phyloP scores from a whole-genome alignment of 2,888 invertebrate species.

The Allygus modestus region DNA sequence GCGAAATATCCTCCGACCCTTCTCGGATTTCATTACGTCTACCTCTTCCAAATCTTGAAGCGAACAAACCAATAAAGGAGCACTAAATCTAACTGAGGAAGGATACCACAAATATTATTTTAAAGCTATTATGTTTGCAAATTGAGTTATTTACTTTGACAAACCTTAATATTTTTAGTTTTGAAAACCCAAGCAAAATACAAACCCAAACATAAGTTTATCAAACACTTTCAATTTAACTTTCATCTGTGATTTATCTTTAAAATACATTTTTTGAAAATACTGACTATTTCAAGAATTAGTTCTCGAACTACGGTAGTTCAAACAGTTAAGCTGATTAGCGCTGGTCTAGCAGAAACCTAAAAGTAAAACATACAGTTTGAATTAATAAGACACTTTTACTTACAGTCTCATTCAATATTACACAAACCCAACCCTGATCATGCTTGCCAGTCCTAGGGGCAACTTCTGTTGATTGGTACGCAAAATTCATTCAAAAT shows the following conservation, averaged over 20 bases:
- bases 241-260: background rate
- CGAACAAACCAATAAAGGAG: background rate
- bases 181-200: slow-evolving; percentile 25
- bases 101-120: background rate
- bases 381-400: slow-evolving; percentile 3
- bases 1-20: slow-evolving; percentile 20
- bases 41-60: background rate
- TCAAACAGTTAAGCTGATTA: slow-evolving; percentile 2
- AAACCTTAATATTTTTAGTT: slow-evolving; percentile 29
- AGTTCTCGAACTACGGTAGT: background rate
- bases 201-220: slow-evolving; percentile 24
- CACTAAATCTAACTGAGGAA: background rate
- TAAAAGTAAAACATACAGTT: slow-evolving; percentile 43
- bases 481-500: background rate
- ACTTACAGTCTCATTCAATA: background rate
- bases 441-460: slow-evolving; percentile 9
- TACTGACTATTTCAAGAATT: background rate
- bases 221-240: background rate
- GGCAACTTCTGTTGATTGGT: background rate
- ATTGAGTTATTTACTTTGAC: background rate
- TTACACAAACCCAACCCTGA: background rate
- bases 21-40: background rate
- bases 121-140: slow-evolving; percentile 13
- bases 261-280: background rate
- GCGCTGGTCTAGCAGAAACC: slow-evolving; percentile 40